Evolutionary conservation across 1,140 invertebrate genomes (phyloP).

Genomic region (Apis florea): DNA sequence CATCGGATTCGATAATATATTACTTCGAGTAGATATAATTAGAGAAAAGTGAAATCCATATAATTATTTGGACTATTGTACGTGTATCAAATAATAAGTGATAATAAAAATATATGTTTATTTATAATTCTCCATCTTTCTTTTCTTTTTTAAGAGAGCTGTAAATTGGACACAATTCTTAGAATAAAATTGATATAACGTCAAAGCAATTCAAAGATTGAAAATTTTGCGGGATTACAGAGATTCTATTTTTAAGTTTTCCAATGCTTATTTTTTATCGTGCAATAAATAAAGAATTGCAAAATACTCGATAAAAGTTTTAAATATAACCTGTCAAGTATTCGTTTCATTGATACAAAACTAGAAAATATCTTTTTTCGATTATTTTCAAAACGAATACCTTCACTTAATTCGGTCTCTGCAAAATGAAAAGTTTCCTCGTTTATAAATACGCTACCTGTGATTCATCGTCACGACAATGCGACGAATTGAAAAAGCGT

Average conservation of each 20-base stretch:
- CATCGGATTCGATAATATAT: background rate
- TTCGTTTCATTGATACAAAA: too few species aligned
- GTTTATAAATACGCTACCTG: conserved; percentile 10
- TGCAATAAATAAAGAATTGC: too few species aligned
- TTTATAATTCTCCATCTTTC: too few species aligned
- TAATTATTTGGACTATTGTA: background rate
- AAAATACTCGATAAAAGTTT: background rate
- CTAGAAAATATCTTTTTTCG: background rate
- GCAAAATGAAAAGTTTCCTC: background rate
- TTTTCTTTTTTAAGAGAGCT: too few species aligned
- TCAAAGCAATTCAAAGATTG: too few species aligned
- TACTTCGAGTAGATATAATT: background rate
- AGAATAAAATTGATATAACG: too few species aligned
- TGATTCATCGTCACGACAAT: conserved; percentile 5
- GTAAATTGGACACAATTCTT: too few species aligned
- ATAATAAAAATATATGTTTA: too few species aligned
- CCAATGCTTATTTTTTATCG: too few species aligned
- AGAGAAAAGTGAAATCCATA: background rate
- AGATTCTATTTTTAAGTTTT: too few species aligned
- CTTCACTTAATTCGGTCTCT: background rate
- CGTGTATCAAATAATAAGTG: too few species aligned
- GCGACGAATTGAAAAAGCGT: background rate
- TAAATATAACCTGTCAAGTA: background rate
- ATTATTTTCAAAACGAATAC: background rate
- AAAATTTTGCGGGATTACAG: too few species aligned